A percentile compares a stretch with the other conserved stretches of the same genome.
phyloP scores from a whole-genome alignment of 1,140 invertebrate genomes.

The Drosophila nebulosa region DNA sequence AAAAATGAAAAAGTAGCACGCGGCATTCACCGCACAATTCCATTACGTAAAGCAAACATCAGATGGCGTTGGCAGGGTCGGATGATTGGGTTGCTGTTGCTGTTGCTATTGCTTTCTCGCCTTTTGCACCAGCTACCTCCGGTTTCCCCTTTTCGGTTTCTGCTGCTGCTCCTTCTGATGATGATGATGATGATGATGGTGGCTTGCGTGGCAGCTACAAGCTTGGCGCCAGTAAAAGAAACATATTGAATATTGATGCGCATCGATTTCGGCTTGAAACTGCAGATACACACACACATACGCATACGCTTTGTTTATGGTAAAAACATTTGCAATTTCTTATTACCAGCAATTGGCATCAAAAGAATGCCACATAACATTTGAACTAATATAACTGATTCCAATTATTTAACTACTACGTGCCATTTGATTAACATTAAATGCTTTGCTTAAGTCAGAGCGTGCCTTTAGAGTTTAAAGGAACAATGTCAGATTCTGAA shows the following conservation, averaged over 20 bases:
- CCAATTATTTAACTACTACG: neutral
- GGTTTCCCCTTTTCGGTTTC: neutral
- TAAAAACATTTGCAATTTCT: constrained; percentile 73
- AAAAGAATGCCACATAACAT: constrained; percentile 39
- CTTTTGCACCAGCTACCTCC: constrained; percentile 11
- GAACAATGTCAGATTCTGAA: too few species aligned
- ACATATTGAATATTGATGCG: constrained; percentile 78
- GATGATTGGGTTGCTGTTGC: constrained; percentile 61
- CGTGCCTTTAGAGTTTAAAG: too few species aligned
- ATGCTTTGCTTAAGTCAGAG: too few species aligned
- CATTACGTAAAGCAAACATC: constrained; percentile 78
- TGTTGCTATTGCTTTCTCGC: neutral
- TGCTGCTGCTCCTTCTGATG: neutral
- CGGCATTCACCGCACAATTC: constrained; percentile 73
- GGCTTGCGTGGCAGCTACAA: neutral
- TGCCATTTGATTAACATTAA: neutral
- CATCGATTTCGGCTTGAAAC: constrained; percentile 74
- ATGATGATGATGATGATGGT: constrained; percentile 12
- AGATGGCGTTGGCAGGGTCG: constrained; percentile 60
- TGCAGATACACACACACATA: constrained; percentile 24
- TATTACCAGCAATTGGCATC: constrained; percentile 32
- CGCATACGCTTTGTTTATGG: constrained; percentile 62
- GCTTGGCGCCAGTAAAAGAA: constrained; percentile 60
- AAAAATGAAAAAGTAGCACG: constrained; percentile 58
- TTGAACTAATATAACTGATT: neutral